Evolutionary conservation across 2,888 invertebrate species (phyloP).

Genomic region (Temnothorax rugatulus): DNA sequence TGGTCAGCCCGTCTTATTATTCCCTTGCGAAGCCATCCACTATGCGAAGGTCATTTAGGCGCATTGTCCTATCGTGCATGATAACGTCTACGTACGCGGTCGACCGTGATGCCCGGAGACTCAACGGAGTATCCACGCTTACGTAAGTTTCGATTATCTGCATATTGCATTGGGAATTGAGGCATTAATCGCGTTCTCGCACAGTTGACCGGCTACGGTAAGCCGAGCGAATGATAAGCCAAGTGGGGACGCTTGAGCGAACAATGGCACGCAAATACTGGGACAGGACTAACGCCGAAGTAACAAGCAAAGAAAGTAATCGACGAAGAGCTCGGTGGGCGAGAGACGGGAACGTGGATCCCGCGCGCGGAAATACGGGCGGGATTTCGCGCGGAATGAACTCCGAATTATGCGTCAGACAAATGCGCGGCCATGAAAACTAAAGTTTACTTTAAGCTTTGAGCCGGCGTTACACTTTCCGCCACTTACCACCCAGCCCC

Average conservation of each 20-base stretch:
- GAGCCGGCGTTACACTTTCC: constrained; percentile 73
- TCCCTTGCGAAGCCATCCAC: neutral
- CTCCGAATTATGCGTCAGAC: constrained; percentile 80
- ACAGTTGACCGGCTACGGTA: constrained; percentile 31
- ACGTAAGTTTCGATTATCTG: constrained; percentile 53
- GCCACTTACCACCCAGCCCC: constrained; percentile 69
- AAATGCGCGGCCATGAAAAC: constrained; percentile 80
- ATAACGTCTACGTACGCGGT: constrained; percentile 24
- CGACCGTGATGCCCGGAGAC: constrained; percentile 33
- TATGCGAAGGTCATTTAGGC: neutral
- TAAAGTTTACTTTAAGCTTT: constrained; percentile 80
- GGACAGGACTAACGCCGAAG: neutral
- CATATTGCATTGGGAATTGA: constrained; percentile 43
- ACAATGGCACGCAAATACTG: constrained; percentile 20
- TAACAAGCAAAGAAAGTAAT: constrained; percentile 32
- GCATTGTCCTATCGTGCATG: constrained; percentile 5
- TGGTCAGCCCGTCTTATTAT: constrained; percentile 4
- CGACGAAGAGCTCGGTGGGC: neutral
- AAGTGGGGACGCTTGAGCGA: constrained; percentile 8
- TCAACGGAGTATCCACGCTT: constrained; percentile 13
- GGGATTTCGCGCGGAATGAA: constrained; percentile 78
- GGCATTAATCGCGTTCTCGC: constrained; percentile 40
- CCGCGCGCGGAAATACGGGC: constrained; percentile 69
- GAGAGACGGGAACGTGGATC: neutral
- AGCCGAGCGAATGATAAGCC: constrained; percentile 44